Conservation (phyloP, 2,888 invertebrate genomes). For the Leucozona laternaria region DNA sequence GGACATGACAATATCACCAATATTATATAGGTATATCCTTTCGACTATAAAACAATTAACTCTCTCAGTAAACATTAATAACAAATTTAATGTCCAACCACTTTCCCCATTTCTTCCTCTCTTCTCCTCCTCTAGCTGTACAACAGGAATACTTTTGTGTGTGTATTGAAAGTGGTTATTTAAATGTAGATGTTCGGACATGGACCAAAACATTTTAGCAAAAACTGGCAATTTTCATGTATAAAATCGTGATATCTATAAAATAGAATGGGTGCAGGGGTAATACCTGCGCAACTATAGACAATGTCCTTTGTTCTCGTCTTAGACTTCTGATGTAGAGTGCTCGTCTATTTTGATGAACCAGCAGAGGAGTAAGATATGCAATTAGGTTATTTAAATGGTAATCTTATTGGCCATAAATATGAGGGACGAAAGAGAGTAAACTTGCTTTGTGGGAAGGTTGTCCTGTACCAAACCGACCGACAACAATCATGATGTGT, state of each 20-base stretch:
- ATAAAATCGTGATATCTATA: conserved; percentile 33
- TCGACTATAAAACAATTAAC: conserved; percentile 73
- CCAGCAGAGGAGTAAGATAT: conserved; percentile 33
- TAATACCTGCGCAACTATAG: neutral
- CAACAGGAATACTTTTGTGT: neutral
- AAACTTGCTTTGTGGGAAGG: neutral
- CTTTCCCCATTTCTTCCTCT: neutral
- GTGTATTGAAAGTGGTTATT: conserved; percentile 8
- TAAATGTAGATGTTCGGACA: neutral
- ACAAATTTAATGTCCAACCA: conserved; percentile 59
- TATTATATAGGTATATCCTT: conserved; percentile 27
- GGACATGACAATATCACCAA: neutral
- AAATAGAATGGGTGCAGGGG: neutral
- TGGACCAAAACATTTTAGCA: conserved; percentile 10
- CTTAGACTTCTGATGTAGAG: neutral
- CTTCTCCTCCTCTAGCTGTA: neutral
- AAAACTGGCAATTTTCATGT: conserved; percentile 65
- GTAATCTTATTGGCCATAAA: conserved; percentile 67
- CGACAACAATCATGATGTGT: conserved; percentile 26
- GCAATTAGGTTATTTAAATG: conserved; percentile 74
- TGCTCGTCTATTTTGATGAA: conserved; percentile 50
- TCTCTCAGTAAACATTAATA: conserved; percentile 66
- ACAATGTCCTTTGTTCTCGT: neutral
- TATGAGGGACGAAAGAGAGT: conserved; percentile 8
- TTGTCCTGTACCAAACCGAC: neutral